Base-by-base conservation (phyloP, 2,797 vertebrate genomes). In the Parauchenoglanis punctatus region DNA sequence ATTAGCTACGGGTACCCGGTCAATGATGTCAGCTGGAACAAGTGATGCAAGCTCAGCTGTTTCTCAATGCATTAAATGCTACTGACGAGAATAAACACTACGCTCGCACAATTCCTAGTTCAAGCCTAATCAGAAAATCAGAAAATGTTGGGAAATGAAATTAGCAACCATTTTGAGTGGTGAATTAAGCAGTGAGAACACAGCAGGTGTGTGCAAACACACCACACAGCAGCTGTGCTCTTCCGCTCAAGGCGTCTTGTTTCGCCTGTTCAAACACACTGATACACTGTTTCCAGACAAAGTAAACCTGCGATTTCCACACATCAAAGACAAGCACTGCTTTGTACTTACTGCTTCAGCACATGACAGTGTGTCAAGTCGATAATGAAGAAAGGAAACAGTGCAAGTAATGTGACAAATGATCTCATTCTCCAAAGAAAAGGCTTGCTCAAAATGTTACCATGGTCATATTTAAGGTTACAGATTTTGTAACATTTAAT, bases 161-260 rank as follows among this genome's bases (percentile, higher is more conserved):
- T 63, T 52, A 40, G 5, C 31, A 76, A 46, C 77, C 28, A 59
- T 70, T 70, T 3, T 59, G 49, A 56, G 25, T n/a, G n/a, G 59
- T 86, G 77, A 65, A 83, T 23, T 49, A 87, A 61, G 85, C 81
- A 86, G 61, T 61, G 72, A 61, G 67, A 40, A 86, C 25, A 87
- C 83, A 86, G 80, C 86, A 81, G 31, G 59, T 87, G 85, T 81
- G 49, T 54, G 58, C 76, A 86, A 77, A 88, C 80, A 80, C 28
- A 86, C 44, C 82, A 70, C 73, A n/a, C 72, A 58, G 81, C 70
- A 87, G 68, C 81, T 78, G 54, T 67, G 46, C 35, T 78, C 49
- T 58, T 65, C 20, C n/a, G 40, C 58, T 44, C 61, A 20, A 52
- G n/a, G 59, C 23, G 35, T n/a, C 54, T 46, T 40, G 25, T 56